A percentile compares a stretch with the other conserved stretches of the same genome.
phyloP scores from a whole-genome alignment of 2,113 vertebrate species.

The Porphyrio hochstetteri region DNA sequence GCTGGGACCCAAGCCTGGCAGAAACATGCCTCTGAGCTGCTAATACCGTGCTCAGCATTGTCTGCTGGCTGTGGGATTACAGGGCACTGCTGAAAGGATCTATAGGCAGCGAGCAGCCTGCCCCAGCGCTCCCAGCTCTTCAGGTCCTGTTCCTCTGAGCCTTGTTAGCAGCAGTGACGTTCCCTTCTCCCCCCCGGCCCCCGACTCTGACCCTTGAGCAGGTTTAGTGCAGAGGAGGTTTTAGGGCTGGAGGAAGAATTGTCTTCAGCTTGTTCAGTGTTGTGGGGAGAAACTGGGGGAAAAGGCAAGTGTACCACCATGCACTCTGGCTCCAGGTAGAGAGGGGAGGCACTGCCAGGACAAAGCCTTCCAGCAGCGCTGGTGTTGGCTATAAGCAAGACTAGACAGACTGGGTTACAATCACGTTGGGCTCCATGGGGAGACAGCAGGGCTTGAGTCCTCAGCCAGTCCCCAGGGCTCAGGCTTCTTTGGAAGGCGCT shows the following conservation, averaged over 20 bases:
- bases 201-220: neutral
- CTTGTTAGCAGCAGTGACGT: neutral
- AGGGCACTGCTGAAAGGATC: neutral
- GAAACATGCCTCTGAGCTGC: neutral
- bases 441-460: neutral
- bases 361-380: neutral
- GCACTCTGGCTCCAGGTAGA: neutral
- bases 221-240: neutral
- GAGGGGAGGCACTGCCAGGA: neutral
- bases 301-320: neutral
- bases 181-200: neutral
- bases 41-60: neutral
- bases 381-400: neutral
- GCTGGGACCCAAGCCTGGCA: neutral
- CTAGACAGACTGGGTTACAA: fast-evolving
- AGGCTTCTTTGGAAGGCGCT: neutral
- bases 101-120: neutral
- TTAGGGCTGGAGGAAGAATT: neutral
- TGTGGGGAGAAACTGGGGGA: neutral
- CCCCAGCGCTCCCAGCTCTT: neutral
- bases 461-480: neutral
- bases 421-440: neutral
- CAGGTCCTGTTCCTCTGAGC: neutral
- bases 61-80: neutral
- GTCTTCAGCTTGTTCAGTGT: neutral